phyloP scores from a whole-genome alignment of 2,797 vertebrate species.

The Dromococcyx pavoninus region DNA sequence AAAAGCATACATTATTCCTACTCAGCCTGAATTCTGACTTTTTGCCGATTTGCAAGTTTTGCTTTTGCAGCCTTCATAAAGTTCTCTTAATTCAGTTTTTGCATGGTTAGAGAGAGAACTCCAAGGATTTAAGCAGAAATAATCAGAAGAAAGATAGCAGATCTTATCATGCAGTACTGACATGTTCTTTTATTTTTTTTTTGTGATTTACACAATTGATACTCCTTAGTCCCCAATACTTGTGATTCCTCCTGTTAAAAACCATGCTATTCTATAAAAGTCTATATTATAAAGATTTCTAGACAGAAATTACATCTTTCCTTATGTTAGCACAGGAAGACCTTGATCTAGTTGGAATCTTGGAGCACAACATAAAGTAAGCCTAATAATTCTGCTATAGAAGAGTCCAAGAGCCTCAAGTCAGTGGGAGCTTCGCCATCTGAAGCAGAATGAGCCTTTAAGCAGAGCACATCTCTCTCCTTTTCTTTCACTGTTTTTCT shows the following conservation, averaged over 20 bases:
- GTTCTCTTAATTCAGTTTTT: not conserved
- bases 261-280: not conserved
- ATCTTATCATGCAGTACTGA: not conserved
- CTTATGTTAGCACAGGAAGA: not conserved
- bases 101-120: not conserved
- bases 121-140: not conserved
- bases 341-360: not conserved
- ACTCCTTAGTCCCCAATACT: not conserved
- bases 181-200: not conserved
- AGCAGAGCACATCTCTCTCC: not conserved
- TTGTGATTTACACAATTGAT: not conserved
- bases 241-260: not conserved
- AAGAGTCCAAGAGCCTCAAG: not conserved
- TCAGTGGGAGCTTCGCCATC: not conserved
- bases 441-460: not conserved
- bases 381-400: not conserved
- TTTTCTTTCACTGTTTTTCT: not conserved
- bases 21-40: not conserved
- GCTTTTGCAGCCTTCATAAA: not conserved
- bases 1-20: not conserved
- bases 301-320: not conserved
- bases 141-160: not conserved
- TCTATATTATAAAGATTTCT: not conserved
- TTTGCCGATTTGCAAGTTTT: not conserved
- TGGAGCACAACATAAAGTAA: not conserved